Base-by-base conservation (phyloP, 1,140 invertebrate genomes). In the Laupala kohalensis region DNA sequence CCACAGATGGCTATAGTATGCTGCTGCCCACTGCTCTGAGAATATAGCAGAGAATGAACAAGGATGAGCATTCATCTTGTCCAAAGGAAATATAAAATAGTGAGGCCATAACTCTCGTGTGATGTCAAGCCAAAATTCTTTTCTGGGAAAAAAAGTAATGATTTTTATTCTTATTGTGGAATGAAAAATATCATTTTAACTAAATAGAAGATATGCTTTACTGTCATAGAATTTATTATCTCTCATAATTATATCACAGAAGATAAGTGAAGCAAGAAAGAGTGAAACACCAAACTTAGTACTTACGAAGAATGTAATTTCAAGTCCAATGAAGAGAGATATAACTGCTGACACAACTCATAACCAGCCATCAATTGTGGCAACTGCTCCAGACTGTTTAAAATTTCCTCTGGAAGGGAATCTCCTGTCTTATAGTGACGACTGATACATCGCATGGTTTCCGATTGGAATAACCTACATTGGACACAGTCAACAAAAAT, bases 271-370 rank as follows among this genome's bases (percentile, higher is more conserved):
- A n/a, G n/a, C n/a, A n/a, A n/a, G n/a, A n/a, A n/a, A n/a, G n/a
- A n/a, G n/a, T n/a, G 37, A 53, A 53, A 53, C 19, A 53, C 30
- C 6, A 6, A 37, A 37, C 30, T 37, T 37, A 37, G 30, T 37
- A 71, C 71, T 70, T 65, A 72, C 30, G 70, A 74, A 24, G 30
- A n/a, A 80, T 96, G 87, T 23, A 96, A 77, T 79, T 94, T 88
- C 29, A 98, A 81, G 82, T 98, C 96, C n/a, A 96, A 81, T 71
- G 88, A 86, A 53, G 91, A 88, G 1, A 91, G 78, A 79, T 95
- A 97, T 0, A 98, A 78, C 79, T 96, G 89, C 70, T 86, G 83
- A 73, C 89, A 95, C 13, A 96, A 80, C 75, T 92, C 87, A 76
- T 88, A 90, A 0, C 88, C 93, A 4, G 90, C 83, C 85, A 96